A percentile compares a stretch with the other conserved stretches of the same genome.
phyloP scores from a whole-genome alignment of 92 coral and sea anemone genomes.

The Parazoanthus swiftii region DNA sequence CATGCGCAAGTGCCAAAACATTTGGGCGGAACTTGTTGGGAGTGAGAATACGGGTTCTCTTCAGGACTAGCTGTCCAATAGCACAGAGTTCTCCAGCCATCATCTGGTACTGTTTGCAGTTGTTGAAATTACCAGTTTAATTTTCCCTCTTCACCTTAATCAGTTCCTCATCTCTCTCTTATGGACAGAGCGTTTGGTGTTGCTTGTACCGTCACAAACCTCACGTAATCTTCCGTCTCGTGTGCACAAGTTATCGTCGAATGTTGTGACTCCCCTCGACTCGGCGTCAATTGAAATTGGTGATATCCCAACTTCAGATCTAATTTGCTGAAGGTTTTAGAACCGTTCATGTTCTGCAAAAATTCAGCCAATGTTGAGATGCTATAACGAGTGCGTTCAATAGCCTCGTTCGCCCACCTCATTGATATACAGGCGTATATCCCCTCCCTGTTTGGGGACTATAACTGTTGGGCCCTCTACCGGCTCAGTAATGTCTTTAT shows the following conservation, averaged over 20 bases:
- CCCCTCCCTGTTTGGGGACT: constrained; percentile 29
- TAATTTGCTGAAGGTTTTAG: constrained; percentile 25
- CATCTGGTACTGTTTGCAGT: constrained; percentile 46
- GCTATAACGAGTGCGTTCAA: constrained; percentile 20
- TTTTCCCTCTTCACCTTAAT: constrained; percentile 45
- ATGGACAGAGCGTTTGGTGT: constrained; percentile 29
- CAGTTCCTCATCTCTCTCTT: constrained; percentile 50
- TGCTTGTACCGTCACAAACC: constrained; percentile 34
- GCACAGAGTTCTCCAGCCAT: constrained; percentile 50
- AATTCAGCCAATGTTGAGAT: constrained; percentile 39
- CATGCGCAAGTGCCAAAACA: constrained; percentile 49
- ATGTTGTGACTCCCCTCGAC: constrained; percentile 22
- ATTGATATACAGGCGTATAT: background rate
- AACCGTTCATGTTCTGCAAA: constrained; percentile 28
- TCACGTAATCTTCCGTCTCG: constrained; percentile 41
- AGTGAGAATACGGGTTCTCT: constrained; percentile 48
- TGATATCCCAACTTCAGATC: constrained; percentile 34
- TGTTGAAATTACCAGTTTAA: constrained; percentile 43
- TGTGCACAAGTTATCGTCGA: background rate
- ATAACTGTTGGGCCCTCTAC: constrained; percentile 54
- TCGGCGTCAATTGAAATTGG: constrained; percentile 34
- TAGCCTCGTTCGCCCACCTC: background rate
- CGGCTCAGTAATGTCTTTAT: constrained; percentile 42
- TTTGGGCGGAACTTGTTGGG: constrained; percentile 50
- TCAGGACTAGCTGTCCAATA: constrained; percentile 45